Percentiles rank a stretch among this genome's conserved stretches.
phyloP scores from a whole-genome alignment of 92 coral and sea anemone species.

The Hydrozoanthus gracilis region DNA sequence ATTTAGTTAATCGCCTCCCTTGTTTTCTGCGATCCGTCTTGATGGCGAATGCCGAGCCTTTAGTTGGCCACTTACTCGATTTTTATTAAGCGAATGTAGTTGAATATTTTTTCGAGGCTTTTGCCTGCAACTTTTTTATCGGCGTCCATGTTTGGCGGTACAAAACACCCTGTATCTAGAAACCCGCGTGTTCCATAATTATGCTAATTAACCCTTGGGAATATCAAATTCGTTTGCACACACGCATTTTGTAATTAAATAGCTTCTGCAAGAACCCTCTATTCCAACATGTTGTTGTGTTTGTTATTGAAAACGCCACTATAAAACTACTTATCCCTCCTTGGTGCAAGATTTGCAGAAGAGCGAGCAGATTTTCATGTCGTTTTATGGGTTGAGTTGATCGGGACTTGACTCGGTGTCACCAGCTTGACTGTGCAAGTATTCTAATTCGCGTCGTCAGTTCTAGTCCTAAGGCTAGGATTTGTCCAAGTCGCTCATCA shows the following conservation, averaged over 20 bases:
- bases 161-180: neutral
- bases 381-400: neutral
- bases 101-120: neutral
- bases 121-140: neutral
- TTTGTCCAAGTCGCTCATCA: constrained; percentile 37
- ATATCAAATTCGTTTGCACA: constrained; percentile 48
- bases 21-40: neutral
- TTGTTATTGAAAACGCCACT: constrained; percentile 23
- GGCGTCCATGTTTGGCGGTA: neutral
- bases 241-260: constrained; percentile 33
- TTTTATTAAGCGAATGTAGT: neutral
- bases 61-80: neutral
- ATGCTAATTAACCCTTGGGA: constrained; percentile 46
- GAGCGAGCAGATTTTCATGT: constrained; percentile 6
- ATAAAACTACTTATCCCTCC: neutral
- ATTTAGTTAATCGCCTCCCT: neutral
- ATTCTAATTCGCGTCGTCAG: constrained; percentile 3
- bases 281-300: constrained; percentile 15
- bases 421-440: constrained; percentile 13
- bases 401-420: neutral
- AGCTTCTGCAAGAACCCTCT: constrained; percentile 9
- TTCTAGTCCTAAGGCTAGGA: constrained; percentile 34
- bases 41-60: neutral
- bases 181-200: constrained; percentile 21
- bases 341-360: constrained; percentile 9